Evolutionary conservation across 1,140 invertebrate genomes (phyloP).

Genomic region (Trichoplusia ni): DNA sequence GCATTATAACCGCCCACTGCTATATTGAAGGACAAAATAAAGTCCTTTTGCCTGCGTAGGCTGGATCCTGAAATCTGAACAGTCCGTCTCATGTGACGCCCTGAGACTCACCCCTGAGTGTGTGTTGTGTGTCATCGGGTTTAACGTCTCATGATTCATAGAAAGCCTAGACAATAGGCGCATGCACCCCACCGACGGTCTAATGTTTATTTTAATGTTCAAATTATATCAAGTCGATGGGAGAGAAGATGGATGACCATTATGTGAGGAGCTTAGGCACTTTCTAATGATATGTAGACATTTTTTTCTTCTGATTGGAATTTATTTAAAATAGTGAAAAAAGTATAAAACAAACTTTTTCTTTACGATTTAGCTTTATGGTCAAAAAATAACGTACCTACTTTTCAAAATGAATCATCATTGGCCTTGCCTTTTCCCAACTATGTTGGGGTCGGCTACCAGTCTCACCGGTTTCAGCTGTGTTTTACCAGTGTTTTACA

Average conservation of each 20-base stretch:
- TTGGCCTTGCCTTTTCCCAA: too few relatives aligned
- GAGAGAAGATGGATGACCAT: background rate
- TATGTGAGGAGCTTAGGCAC: background rate
- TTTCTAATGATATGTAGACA: background rate
- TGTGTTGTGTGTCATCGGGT: constrained; percentile 12
- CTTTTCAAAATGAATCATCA: too few relatives aligned
- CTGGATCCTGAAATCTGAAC: background rate
- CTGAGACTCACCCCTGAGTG: background rate
- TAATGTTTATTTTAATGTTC: constrained; percentile 10
- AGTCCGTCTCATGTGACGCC: background rate
- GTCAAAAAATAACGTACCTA: too few relatives aligned
- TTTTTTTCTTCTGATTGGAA: background rate
- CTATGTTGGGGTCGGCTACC: too few relatives aligned
- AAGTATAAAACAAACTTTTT: too few relatives aligned
- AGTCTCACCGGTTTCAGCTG: too few relatives aligned
- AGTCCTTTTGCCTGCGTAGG: too few relatives aligned
- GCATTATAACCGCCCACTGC: too few relatives aligned
- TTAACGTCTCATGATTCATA: constrained; percentile 23
- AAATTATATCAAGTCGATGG: background rate
- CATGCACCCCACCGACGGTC: background rate
- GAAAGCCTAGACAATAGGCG: background rate
- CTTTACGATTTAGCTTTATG: too few relatives aligned
- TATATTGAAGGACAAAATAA: too few relatives aligned
- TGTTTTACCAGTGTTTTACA: too few relatives aligned
- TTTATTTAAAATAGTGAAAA: too few relatives aligned